These are phyloP conservation scores for Gallinago media DNA, from an alignment of 2,113 vertebrate genomes.

Conservation along the genomic window DNA sequence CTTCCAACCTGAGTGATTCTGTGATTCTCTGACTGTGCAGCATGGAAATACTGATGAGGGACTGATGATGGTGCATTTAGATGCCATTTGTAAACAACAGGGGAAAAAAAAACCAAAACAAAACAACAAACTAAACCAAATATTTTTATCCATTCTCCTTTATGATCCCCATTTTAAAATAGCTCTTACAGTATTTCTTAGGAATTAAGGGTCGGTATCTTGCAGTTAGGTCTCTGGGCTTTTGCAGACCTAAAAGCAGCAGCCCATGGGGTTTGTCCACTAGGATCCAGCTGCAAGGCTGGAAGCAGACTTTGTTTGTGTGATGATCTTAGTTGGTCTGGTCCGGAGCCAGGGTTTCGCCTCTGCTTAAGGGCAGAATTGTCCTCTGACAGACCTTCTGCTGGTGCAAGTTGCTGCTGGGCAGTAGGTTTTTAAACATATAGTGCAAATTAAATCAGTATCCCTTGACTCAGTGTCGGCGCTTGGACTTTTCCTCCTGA, in stretches of 20 bases:
- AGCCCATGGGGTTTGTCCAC: not conserved
- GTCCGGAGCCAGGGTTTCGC: not conserved
- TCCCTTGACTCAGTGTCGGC: not conserved
- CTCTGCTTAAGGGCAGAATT: not conserved
- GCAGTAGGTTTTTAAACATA: not conserved
- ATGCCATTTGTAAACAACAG: not conserved
- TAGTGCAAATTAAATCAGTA: not conserved
- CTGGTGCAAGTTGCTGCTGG: not conserved
- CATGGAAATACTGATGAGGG: not conserved
- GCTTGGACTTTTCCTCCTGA: not conserved
- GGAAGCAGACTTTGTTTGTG: constrained; percentile 13
- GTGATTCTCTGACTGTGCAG: not conserved
- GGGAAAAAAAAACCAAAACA: not conserved
- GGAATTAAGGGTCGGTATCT: not conserved
- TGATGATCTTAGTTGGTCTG: not conserved
- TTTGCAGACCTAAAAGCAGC: not conserved
- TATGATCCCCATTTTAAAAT: not conserved
- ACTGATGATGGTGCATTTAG: not conserved
- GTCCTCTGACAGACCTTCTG: not conserved
- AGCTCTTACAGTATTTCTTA: not conserved
- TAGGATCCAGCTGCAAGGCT: constrained; percentile 1
- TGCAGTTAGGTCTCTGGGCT: not conserved
- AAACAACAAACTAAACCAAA: not conserved
- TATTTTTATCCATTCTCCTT: not conserved
- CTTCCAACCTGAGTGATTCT: too few relatives aligned